A percentile compares a stretch with the other conserved stretches of the same genome.
These are phyloP conservation scores for Cephus rjabovi DNA, from an alignment of 2,888 invertebrate genomes.

Conservation along the genomic window DNA sequence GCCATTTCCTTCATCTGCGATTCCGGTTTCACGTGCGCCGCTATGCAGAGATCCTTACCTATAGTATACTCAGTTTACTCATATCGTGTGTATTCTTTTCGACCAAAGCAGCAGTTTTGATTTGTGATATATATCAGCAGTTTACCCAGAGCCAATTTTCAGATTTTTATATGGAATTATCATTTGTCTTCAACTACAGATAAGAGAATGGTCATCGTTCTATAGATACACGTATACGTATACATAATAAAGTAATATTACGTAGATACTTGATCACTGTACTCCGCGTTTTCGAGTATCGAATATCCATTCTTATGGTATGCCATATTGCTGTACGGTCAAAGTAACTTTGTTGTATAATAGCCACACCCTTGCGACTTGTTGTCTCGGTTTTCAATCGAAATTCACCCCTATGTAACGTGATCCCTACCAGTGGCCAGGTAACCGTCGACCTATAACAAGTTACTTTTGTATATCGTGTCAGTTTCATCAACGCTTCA, in stretches of 20 bases:
- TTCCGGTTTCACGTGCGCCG: slow-evolving; percentile 15
- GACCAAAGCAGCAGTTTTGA: background rate
- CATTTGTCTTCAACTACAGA: background rate
- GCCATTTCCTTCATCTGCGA: slow-evolving; percentile 39
- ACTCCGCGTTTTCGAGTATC: background rate
- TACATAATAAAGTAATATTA: background rate
- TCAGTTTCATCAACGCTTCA: background rate
- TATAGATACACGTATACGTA: background rate
- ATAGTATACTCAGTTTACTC: background rate
- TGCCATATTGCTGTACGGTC: background rate
- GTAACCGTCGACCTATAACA: background rate
- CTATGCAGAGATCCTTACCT: background rate
- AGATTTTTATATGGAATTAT: background rate
- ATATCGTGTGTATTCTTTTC: background rate
- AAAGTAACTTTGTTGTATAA: background rate
- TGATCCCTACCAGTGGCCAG: background rate
- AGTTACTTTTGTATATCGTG: background rate
- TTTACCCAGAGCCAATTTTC: background rate
- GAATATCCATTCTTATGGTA: background rate
- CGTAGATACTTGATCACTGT: background rate
- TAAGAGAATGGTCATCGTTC: background rate
- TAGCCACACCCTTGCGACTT: background rate
- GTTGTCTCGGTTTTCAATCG: background rate
- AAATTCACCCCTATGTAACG: background rate
- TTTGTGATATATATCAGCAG: background rate